phyloP scores from a whole-genome alignment of 2,888 invertebrate genomes.

The Sinelater perroti region DNA sequence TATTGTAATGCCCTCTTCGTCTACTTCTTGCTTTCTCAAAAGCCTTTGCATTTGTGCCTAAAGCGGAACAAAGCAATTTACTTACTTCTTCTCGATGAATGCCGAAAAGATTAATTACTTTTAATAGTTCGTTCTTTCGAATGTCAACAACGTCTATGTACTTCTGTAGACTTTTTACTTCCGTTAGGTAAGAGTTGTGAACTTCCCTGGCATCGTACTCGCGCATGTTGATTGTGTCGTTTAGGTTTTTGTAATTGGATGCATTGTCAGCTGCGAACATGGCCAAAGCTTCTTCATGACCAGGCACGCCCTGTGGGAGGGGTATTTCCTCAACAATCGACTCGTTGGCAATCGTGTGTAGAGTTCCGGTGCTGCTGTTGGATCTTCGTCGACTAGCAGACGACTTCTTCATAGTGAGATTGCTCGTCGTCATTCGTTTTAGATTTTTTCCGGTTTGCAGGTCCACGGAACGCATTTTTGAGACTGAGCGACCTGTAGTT shows the following conservation, averaged over 20 bases:
- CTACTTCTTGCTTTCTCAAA: conserved; percentile 26
- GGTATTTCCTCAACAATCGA: conserved; percentile 24
- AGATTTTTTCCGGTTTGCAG: neutral
- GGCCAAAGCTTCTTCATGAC: conserved; percentile 45
- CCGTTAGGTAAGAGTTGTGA: conserved; percentile 41
- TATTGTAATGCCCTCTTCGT: conserved; percentile 28
- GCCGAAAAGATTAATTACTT: conserved; percentile 38
- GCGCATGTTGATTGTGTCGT: conserved; percentile 33
- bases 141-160: conserved; percentile 37
- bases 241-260: conserved; percentile 38
- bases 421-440: conserved; percentile 28
- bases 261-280: conserved; percentile 38
- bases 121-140: conserved; percentile 43
- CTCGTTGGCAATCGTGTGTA: conserved; percentile 12
- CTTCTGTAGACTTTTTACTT: conserved; percentile 41
- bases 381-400: conserved; percentile 30
- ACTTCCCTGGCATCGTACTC: conserved; percentile 39
- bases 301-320: conserved; percentile 40
- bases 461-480: neutral
- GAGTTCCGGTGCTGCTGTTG: conserved; percentile 20
- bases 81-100: neutral
- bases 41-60: conserved; percentile 39
- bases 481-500: neutral
- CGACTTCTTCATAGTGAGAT: conserved; percentile 26
- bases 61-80: neutral